Conservation (phyloP, 2,888 invertebrate genomes). For the Papilio elwesi region DNA sequence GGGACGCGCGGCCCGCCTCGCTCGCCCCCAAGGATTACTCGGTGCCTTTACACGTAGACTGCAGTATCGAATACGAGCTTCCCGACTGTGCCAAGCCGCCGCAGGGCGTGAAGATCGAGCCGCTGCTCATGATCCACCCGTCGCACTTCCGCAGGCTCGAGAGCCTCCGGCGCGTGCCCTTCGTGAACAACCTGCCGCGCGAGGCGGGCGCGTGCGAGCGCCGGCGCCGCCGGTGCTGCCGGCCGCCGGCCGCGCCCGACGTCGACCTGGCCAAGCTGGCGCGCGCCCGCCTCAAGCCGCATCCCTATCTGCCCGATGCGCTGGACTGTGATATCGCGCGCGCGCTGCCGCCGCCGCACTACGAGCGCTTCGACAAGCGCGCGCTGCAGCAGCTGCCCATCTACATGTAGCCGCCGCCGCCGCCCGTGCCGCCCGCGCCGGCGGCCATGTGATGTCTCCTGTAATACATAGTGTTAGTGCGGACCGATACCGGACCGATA, state of each 20-base stretch:
- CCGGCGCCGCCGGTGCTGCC: slow-evolving; percentile 56
- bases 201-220: slow-evolving; percentile 71
- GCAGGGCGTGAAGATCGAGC: slow-evolving; percentile 91
- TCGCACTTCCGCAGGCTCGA: slow-evolving; percentile 95
- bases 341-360: slow-evolving; percentile 71
- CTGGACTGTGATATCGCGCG: slow-evolving; percentile 79
- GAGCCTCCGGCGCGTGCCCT: slow-evolving; percentile 91
- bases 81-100: slow-evolving; percentile 95
- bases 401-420: slow-evolving; percentile 74
- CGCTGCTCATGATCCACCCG: slow-evolving; percentile 94
- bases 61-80: slow-evolving; percentile 95
- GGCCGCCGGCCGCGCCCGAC: slow-evolving; percentile 53
- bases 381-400: slow-evolving; percentile 81
- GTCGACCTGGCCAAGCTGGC: slow-evolving; percentile 52
- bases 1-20: slow-evolving; percentile 77
- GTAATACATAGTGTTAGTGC: slow-evolving; percentile 63
- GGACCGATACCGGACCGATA: slow-evolving; percentile 35
- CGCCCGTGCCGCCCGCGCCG: slow-evolving; percentile 52
- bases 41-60: slow-evolving; percentile 94
- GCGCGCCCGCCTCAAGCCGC: slow-evolving; percentile 55
- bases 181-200: slow-evolving; percentile 92
- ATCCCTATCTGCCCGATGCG: slow-evolving; percentile 57
- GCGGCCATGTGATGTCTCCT: slow-evolving; percentile 75
- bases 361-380: slow-evolving; percentile 80
- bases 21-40: slow-evolving; percentile 91